Conservation (phyloP, 1,140 invertebrate genomes). For the Leptinotarsa texana region DNA sequence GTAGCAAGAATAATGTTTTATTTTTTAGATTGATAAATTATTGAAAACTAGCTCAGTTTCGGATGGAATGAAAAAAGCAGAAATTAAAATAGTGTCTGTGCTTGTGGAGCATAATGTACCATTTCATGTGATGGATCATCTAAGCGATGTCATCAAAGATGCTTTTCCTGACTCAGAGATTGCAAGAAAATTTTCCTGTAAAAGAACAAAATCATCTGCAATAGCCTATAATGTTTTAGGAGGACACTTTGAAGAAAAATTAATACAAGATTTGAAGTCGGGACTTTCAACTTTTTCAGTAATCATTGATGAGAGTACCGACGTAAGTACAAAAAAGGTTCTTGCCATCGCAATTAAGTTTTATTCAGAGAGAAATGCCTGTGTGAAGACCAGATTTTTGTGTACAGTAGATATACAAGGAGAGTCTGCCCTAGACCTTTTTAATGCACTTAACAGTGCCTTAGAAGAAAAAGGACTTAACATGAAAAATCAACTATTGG, state of each 20-base stretch:
- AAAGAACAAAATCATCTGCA: slow-evolving; percentile 35
- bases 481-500: slow-evolving; percentile 36
- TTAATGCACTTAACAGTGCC: slow-evolving; percentile 24
- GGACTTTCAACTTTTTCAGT: slow-evolving; percentile 29
- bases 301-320: slow-evolving; percentile 33
- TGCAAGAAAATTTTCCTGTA: slow-evolving; percentile 34
- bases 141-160: slow-evolving; percentile 35
- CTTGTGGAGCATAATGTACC: slow-evolving; percentile 41
- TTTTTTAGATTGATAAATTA: slow-evolving; percentile 34
- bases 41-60: slow-evolving; percentile 24
- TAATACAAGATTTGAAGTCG: slow-evolving; percentile 17
- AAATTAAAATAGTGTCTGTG: slow-evolving; percentile 39
- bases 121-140: slow-evolving; percentile 39
- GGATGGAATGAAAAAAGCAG: slow-evolving; percentile 37
- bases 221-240: slow-evolving; percentile 34
- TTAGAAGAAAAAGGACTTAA: slow-evolving; percentile 30
- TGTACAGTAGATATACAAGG: slow-evolving; percentile 29
- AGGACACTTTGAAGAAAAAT: slow-evolving; percentile 27
- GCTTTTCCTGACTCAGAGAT: slow-evolving; percentile 38
- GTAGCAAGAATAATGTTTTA: not conserved
- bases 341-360: slow-evolving; percentile 30
- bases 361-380: slow-evolving; percentile 18
- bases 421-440: slow-evolving; percentile 26
- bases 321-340: slow-evolving; percentile 28
- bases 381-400: slow-evolving; percentile 31